Conservation (phyloP, 2,113 vertebrate genomes). For the Vicugna pacos region DNA sequence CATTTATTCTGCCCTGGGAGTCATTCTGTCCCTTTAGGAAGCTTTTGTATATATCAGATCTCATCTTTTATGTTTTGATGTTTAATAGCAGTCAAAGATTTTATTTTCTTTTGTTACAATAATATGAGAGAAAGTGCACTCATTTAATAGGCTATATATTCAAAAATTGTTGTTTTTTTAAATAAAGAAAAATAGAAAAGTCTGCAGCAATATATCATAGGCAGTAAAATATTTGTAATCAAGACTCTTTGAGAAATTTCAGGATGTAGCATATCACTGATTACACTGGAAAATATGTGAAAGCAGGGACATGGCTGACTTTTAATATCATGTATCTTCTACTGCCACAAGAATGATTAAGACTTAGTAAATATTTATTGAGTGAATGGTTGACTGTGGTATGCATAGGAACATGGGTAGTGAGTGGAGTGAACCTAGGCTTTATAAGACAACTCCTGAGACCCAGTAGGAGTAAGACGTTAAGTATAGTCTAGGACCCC, state of each 20-base stretch:
- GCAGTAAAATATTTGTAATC: constrained; percentile 14
- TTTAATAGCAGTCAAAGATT: constrained; percentile 1
- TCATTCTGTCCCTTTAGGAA: neutral
- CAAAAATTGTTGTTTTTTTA: neutral
- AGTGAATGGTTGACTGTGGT: neutral
- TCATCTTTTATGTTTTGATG: constrained; percentile 22
- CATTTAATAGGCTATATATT: neutral
- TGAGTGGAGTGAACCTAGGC: neutral
- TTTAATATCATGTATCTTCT: neutral
- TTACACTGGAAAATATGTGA: neutral
- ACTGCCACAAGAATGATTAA: neutral
- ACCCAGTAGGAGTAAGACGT: neutral
- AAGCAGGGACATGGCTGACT: neutral
- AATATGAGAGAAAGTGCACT: neutral
- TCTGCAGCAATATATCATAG: neutral
- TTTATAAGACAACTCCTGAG: neutral
- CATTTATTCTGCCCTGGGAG: neutral
- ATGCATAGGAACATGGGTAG: neutral
- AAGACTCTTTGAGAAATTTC: neutral
- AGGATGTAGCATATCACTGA: neutral
- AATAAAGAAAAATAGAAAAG: neutral
- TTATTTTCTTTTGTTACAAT: neutral
- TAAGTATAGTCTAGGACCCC: neutral
- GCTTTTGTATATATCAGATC: neutral
- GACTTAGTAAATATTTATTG: constrained; percentile 34